A percentile compares a stretch with the other conserved stretches of the same genome.
Evolutionary conservation across 2,888 invertebrate genomes (phyloP).

Genomic region (Drosophila testacea): DNA sequence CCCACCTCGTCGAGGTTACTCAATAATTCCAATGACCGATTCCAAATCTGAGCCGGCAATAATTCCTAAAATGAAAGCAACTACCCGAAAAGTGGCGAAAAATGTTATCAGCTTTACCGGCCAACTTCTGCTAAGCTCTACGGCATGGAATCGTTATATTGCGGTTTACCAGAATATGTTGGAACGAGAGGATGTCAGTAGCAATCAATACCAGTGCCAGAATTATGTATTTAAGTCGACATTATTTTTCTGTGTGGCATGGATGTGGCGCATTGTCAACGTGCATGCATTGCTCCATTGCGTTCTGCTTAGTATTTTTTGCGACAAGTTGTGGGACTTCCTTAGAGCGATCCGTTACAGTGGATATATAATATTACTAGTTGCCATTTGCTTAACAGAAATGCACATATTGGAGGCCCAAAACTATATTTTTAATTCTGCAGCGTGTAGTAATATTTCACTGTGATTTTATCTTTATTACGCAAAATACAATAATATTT

Average conservation of each 20-base stretch:
- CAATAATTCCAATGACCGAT: constrained; percentile 87
- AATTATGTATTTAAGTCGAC: constrained; percentile 89
- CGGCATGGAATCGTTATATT: constrained; percentile 94
- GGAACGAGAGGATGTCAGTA: constrained; percentile 88
- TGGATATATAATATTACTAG: constrained; percentile 89
- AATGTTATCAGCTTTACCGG: constrained; percentile 89
- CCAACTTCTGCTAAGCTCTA: constrained; percentile 90
- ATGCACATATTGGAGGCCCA: constrained; percentile 89
- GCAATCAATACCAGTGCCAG: constrained; percentile 86
- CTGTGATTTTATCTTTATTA: constrained; percentile 83
- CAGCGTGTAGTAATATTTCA: constrained; percentile 84
- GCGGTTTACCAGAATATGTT: constrained; percentile 91
- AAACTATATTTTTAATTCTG: constrained; percentile 86
- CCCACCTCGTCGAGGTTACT: constrained; percentile 90
- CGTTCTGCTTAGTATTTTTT: constrained; percentile 91
- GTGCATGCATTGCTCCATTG: constrained; percentile 92
- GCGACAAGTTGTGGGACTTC: constrained; percentile 93
- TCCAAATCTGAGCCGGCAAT: constrained; percentile 85
- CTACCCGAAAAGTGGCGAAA: constrained; percentile 88
- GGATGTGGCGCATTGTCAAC: constrained; percentile 92
- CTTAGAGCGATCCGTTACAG: constrained; percentile 89
- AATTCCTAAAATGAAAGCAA: constrained; percentile 88
- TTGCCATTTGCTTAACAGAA: constrained; percentile 90
- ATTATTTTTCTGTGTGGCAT: constrained; percentile 90
- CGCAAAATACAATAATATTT: constrained; percentile 75